Evolutionary conservation across 2,888 invertebrate genomes (phyloP).

Genomic region (Chalcosyrphus nemorum): DNA sequence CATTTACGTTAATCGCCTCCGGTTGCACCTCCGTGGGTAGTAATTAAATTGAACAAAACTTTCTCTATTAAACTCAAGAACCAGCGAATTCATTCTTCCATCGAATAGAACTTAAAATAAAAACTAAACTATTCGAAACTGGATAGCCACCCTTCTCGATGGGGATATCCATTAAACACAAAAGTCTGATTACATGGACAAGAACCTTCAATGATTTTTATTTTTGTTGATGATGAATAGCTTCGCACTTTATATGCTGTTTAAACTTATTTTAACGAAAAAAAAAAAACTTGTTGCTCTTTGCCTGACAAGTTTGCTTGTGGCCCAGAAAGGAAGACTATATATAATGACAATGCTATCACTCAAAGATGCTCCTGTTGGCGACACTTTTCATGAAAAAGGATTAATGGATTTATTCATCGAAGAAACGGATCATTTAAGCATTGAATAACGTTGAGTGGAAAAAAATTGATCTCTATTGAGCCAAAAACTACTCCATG

Average conservation of each 20-base stretch:
- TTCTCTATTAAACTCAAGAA: conserved; percentile 37
- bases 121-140: neutral
- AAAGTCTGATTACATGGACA: neutral
- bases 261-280: neutral
- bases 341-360: neutral
- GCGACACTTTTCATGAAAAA: conserved; percentile 9
- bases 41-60: conserved; percentile 51
- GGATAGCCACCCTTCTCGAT: neutral
- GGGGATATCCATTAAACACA: neutral
- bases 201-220: neutral
- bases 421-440: neutral
- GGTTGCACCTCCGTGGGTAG: neutral
- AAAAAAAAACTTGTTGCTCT: neutral
- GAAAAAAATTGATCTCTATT: neutral
- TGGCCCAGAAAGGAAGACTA: neutral
- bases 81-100: neutral
- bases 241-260: neutral
- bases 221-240: neutral
- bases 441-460: neutral
- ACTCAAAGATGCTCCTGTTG: conserved; percentile 4
- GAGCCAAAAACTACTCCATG: neutral
- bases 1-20: conserved; percentile 20
- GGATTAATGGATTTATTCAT: conserved; percentile 12
- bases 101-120: neutral
- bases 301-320: neutral